Evolutionary conservation across 1,140 invertebrate genomes (phyloP), one percentile per base, ranked within the genome.

Genomic region (Orius insidiosus): DNA sequence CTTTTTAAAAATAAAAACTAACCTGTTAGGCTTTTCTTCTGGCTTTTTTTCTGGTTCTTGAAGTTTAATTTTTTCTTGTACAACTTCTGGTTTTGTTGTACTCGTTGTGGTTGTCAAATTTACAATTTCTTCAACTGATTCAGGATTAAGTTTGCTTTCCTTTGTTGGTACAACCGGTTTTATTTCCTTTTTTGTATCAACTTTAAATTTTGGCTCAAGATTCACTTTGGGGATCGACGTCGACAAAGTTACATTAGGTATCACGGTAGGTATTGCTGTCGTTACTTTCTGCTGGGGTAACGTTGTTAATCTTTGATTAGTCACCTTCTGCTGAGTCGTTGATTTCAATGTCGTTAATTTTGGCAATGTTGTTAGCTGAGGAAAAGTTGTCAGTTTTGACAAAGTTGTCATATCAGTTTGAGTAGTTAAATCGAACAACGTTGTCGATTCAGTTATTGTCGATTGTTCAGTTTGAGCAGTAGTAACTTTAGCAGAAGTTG

Each of bases 231-330:
- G 24, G 7, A 24, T 24, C 24, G 24, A 3, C 3, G 24, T 24
- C 24, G 24, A 7, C 24, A 24, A 24, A 24, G 24, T 24, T 24
- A 24, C 3, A 3, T 24, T 24, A 24, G 24, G 24, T 4, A 24
- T 24, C 24, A 7, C 24, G 24, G 24, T 24, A 3, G 24, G 24
- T 7, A 24, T 4, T 4, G 24, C 24, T 24, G 24, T 24, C 7
- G 24, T 54, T 49, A 53, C 58, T 61, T 40, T 64, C 58, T 36
- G 48, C 43, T 24, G 59, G 51, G n/a, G n/a, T n/a, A n/a, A n/a
- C n/a, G n/a, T n/a, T n/a, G n/a, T n/a, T n/a, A n/a, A 43, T 56
- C 48, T n/a, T n/a, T n/a, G n/a, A n/a, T n/a, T n/a, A n/a, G 9
- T 53, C 54, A 45, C 54, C 52, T 33, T 41, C 45, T 38, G 51